Conservation (phyloP, 2,113 vertebrate species). For the Maccullochella peelii region DNA sequence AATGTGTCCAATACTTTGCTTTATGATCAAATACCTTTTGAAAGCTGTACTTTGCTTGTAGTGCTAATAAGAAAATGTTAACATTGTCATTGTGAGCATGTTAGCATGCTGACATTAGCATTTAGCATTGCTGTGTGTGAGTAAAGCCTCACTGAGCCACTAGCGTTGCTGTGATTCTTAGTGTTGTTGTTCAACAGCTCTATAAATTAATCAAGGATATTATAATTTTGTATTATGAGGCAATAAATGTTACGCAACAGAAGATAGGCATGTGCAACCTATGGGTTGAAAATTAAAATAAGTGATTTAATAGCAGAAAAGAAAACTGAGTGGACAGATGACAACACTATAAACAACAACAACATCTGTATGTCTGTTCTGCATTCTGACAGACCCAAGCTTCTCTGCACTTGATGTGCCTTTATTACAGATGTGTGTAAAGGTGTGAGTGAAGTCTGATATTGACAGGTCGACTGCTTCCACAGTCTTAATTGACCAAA, state of each 20-base stretch:
- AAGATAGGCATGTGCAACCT: neutral
- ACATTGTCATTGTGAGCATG: no score
- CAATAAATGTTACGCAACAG: neutral
- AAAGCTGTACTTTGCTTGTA: no score
- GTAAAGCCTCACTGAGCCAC: no score
- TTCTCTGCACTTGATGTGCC: neutral
- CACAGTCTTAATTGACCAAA: conserved; percentile 22
- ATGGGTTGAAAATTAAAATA: neutral
- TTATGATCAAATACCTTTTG: no score
- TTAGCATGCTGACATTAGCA: no score
- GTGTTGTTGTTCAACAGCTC: no score
- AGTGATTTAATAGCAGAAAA: no score
- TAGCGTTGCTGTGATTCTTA: no score
- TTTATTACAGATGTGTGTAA: neutral
- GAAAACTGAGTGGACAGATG: neutral
- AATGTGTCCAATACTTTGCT: no score
- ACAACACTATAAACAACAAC: neutral
- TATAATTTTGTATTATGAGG: neutral
- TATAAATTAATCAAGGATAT: no score
- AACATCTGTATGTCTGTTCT: neutral
- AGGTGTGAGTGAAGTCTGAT: neutral
- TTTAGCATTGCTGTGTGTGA: no score
- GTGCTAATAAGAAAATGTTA: no score
- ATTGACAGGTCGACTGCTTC: neutral
- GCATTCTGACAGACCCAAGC: neutral